Base-by-base conservation (phyloP, 2,888 invertebrate species). In the Phaonia tiefii region DNA sequence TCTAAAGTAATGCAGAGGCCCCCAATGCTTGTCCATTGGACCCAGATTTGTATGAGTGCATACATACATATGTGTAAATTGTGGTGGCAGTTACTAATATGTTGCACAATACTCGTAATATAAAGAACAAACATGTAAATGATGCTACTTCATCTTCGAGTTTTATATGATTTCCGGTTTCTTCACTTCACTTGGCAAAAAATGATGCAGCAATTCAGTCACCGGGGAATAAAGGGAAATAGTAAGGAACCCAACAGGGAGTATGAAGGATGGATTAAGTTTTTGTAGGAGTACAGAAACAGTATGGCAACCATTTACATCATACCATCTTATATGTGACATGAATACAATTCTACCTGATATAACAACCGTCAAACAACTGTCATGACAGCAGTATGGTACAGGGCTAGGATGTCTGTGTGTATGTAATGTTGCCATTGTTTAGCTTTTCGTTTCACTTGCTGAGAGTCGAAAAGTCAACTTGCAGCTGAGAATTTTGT, bases 151-250 rank as follows among this genome's bases (percentile, higher is more conserved):
- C 58, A 25, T 75, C 75, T 74, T 49, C n/a, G 31, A 66, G 46
- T 39, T 63, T 70, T 39, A 67, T 54, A 26, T 26, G 66, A 76
- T 80, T 77, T 80, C 77, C 80, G 76, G 76, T 69, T 56, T 73
- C 44, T 70, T 44, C 25, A 56, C 56, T 72, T 56, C 56, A 70
- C 72, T 72, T 69, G 42, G 42, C 63, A 42, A 10, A 51, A 58
- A 63, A 63, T 22, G 1, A 11, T 22, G 63, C 20, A 42, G 20
- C 20, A n/a, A n/a, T 60, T 51, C 5, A n/a, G 37, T 58, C 5
- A 31, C 8, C 5, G 58, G 20, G 31, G 49, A n/a, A 17, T 5
- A 20, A 20, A 49, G n/a, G 10, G 8, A 49, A 17, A 20, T 17
- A 49, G 20, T 1, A 8, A 20, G 25, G 17, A 54, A n/a, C n/a